These are phyloP conservation scores for Pyrgus malvae DNA, from an alignment of 2,888 invertebrate genomes.

Conservation along the genomic window DNA sequence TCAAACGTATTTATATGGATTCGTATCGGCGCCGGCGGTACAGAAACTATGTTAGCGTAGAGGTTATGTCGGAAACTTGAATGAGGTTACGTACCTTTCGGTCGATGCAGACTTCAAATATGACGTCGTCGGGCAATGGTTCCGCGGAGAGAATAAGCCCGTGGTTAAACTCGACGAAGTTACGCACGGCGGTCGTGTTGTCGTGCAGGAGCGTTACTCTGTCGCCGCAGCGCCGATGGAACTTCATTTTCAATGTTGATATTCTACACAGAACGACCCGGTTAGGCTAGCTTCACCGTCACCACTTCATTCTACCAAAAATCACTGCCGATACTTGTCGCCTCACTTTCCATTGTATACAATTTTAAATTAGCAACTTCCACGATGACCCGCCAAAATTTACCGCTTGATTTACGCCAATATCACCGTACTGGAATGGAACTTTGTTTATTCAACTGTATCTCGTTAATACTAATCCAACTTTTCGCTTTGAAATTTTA, in stretches of 20 bases:
- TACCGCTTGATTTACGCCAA: background rate
- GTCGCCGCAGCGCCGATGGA: conserved; percentile 92
- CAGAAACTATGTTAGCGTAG: no score
- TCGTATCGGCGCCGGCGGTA: no score
- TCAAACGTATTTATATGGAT: background rate
- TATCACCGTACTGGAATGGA: background rate
- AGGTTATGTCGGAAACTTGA: conserved; percentile 3
- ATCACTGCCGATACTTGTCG: background rate
- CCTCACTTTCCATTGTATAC: background rate
- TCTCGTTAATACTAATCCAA: background rate
- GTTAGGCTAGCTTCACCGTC: background rate
- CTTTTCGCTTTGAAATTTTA: background rate
- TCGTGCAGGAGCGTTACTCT: conserved; percentile 92
- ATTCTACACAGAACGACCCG: conserved; percentile 1
- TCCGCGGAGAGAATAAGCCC: conserved; percentile 92
- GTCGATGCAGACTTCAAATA: conserved; percentile 94
- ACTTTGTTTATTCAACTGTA: background rate
- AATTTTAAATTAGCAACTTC: background rate
- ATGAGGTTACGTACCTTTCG: conserved; percentile 86
- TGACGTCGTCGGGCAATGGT: conserved; percentile 89
- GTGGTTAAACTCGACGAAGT: conserved; percentile 92
- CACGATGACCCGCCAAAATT: background rate
- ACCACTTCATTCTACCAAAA: background rate
- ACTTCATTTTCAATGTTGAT: conserved; percentile 73
- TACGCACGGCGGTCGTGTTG: conserved; percentile 90